Conservation (phyloP, 1,140 invertebrate genomes). For the Atta colombica region DNA sequence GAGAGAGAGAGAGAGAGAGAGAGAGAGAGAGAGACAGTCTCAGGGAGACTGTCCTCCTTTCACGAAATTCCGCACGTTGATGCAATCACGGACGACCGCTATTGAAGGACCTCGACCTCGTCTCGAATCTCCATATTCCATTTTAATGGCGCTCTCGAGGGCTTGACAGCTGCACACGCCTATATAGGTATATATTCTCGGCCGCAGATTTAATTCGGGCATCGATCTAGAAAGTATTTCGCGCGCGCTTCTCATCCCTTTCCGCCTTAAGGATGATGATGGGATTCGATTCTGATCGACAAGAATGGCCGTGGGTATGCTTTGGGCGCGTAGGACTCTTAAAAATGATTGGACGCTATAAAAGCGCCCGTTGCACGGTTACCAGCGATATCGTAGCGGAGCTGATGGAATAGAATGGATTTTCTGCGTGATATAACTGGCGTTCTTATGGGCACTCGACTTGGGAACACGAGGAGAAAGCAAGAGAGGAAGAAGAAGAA, state of each 20-base stretch:
- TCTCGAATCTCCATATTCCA: constrained; percentile 68
- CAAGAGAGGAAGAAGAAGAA: background rate
- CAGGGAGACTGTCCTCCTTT: constrained; percentile 2
- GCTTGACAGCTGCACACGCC: constrained; percentile 60
- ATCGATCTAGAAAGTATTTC: constrained; percentile 74
- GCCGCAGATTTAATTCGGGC: constrained; percentile 74
- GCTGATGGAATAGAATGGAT: constrained; percentile 62
- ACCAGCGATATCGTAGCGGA: constrained; percentile 47
- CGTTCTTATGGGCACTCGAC: constrained; percentile 45
- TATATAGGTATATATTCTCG: constrained; percentile 46
- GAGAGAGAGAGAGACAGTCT: background rate
- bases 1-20: background rate
- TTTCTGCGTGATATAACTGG: constrained; percentile 58
- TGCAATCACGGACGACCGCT: constrained; percentile 65
- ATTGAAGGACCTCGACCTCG: constrained; percentile 60
- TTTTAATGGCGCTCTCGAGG: constrained; percentile 66
- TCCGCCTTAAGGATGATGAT: background rate
- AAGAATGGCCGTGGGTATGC: constrained; percentile 64
- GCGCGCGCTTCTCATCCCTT: constrained; percentile 5
- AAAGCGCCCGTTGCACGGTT: constrained; percentile 63
- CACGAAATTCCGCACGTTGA: constrained; percentile 58
- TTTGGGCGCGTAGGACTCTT: constrained; percentile 67
- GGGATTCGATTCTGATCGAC: constrained; percentile 47
- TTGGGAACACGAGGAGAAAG: too few species aligned
- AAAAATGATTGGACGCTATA: constrained; percentile 80